phyloP scores from a whole-genome alignment of 2,797 vertebrate species.

The Eulemur mongoz region DNA sequence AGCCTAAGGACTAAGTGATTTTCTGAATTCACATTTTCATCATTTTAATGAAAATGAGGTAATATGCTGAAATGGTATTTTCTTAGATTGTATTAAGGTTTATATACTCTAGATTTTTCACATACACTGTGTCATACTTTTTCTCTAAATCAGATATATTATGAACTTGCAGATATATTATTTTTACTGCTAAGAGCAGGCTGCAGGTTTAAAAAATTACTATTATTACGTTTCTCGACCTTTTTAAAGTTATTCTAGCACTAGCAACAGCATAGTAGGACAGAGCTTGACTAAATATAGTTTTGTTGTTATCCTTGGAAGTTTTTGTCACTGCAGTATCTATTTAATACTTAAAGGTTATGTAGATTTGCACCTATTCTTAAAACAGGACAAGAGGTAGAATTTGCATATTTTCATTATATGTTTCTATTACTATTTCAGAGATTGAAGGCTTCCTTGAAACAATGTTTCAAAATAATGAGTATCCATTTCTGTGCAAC shows the following conservation, averaged over 20 bases:
- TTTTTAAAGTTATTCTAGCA: constrained; percentile 62
- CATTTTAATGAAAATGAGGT: constrained; percentile 75
- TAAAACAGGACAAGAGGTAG: neutral
- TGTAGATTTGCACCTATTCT: constrained; percentile 86
- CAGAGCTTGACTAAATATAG: constrained; percentile 67
- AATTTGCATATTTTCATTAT: neutral
- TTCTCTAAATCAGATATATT: constrained; percentile 44
- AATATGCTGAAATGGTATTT: constrained; percentile 61
- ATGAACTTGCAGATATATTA: constrained; percentile 61
- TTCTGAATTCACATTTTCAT: constrained; percentile 68
- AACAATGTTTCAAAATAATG: neutral
- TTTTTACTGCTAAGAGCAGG: constrained; percentile 68
- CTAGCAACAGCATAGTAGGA: constrained; percentile 59
- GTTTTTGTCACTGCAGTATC: constrained; percentile 77
- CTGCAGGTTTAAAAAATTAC: constrained; percentile 53
- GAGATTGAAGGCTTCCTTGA: neutral
- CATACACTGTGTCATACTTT: neutral
- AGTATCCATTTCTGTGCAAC: neutral
- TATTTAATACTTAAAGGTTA: constrained; percentile 82
- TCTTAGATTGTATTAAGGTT: constrained; percentile 58
- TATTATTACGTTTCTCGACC: constrained; percentile 64
- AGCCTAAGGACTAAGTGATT: constrained; percentile 69
- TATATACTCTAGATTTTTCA: constrained; percentile 51
- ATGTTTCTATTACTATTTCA: constrained; percentile 8
- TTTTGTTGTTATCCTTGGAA: constrained; percentile 67